Base-by-base conservation (phyloP, 2,888 invertebrate genomes). In the Lacanobia wlatinum region DNA sequence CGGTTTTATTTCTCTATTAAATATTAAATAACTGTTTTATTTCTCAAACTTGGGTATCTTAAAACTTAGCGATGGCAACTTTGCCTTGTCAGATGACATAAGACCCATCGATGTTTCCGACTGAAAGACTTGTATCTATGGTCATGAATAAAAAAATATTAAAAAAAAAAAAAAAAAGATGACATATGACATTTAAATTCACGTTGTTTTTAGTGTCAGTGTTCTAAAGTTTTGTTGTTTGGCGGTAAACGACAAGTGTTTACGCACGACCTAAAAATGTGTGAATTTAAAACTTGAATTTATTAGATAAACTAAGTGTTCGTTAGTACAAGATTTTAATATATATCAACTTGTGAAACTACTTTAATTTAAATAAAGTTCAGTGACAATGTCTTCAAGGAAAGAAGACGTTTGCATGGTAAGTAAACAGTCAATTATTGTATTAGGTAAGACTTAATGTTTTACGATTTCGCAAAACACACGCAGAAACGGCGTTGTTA, bases 381-480 rank as follows among this genome's bases (percentile, higher is more conserved):
- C 14, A 61, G 21, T 55, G 53, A 73, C 0, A n/a, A 82, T 77
- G 78, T 77, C 56, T 62, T 60, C 9, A 21, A 46, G 5, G 43
- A 55, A 23, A 61, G 66, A 78, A 53, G 65, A 82, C 40, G 38
- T 60, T 43, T n/a, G 34, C 21, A 63, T 40, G 65, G 78, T 78
- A 67, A 67, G 28, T 34, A 68, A 63, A 76, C 28, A 67, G 6
- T 21, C 10, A 50, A n/a, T 50, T 21, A 50, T 50, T 50, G 43
- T 53, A 48, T 58, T 46, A 34, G 0, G 12, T 21, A 61, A n/a
- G 34, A n/a, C 16, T 7, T 28, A 21, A 34, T 1, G 16, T 56
- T 64, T 64, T 46, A 55, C n/a, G n/a, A 81, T 55, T 76, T 7
- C 12, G 7, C 5, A 38, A 52, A 69, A 46, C 5, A 21, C 23